These are phyloP conservation scores for Etheostoma spectabile DNA, from an alignment of 2,113 vertebrate genomes.

Conservation along the genomic window DNA sequence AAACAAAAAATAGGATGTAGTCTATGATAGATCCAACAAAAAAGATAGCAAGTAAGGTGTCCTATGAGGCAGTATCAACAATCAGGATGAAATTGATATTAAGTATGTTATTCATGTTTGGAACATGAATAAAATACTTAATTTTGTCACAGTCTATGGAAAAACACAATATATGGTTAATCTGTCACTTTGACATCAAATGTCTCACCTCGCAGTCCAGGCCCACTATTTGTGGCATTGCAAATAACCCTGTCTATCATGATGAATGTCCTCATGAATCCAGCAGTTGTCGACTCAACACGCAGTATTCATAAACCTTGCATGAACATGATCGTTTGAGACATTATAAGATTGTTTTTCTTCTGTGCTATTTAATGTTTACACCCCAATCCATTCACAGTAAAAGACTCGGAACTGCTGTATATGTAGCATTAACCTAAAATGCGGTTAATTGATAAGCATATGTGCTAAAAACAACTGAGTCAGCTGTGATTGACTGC, in stretches of 20 bases:
- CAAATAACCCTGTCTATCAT: constrained; percentile 9
- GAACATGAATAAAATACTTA: background rate
- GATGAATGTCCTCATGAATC: constrained; percentile 13
- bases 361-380: background rate
- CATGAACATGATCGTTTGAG: background rate
- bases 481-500: constrained; percentile 23
- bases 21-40: background rate
- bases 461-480: background rate
- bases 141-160: background rate
- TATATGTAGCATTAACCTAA: background rate
- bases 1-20: background rate
- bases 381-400: background rate
- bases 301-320: background rate
- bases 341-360: background rate
- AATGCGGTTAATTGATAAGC: background rate
- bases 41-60: background rate
- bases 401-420: background rate
- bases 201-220: background rate
- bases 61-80: background rate
- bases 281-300: background rate
- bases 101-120: background rate
- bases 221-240: background rate
- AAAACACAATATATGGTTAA: background rate
- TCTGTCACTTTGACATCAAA: background rate
- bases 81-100: background rate